phyloP scores from a whole-genome alignment of 2,888 invertebrate genomes.

The Drosophila merina region DNA sequence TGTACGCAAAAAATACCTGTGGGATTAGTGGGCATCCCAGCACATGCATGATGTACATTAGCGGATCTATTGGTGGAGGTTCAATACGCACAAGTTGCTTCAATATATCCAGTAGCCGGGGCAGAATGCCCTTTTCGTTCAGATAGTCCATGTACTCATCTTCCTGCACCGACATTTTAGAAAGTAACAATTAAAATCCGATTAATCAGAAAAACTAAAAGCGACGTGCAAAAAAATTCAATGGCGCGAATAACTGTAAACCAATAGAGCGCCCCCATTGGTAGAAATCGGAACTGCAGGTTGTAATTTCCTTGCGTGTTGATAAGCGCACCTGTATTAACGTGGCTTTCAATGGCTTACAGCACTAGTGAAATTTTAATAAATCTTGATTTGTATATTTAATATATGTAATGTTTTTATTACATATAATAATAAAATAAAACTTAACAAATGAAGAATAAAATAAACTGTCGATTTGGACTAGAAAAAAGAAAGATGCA shows the following conservation, averaged over 20 bases:
- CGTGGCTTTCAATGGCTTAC: too few relatives aligned
- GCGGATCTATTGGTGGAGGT: slow-evolving; percentile 52
- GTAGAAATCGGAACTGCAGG: neutral
- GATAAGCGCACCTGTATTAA: too few relatives aligned
- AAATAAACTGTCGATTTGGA: too few relatives aligned
- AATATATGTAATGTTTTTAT: too few relatives aligned
- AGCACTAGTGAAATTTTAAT: too few relatives aligned
- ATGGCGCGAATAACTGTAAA: slow-evolving; percentile 11
- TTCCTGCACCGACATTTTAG: slow-evolving; percentile 46
- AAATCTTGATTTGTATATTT: too few relatives aligned
- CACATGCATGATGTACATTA: slow-evolving; percentile 50
- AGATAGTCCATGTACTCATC: slow-evolving; percentile 47
- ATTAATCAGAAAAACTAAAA: neutral
- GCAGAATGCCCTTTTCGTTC: slow-evolving; percentile 43
- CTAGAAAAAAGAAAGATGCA: too few relatives aligned
- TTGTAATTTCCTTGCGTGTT: neutral
- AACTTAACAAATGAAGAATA: too few relatives aligned
- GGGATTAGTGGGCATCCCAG: slow-evolving; percentile 65
- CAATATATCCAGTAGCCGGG: slow-evolving; percentile 47
- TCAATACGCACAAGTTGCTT: slow-evolving; percentile 42
- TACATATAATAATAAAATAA: too few relatives aligned
- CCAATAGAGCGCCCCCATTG: neutral
- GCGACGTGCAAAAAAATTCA: neutral
- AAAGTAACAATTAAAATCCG: neutral
- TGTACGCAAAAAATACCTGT: slow-evolving; percentile 17